Evolutionary conservation across 53 echinoderm and acorn worm genomes (phyloP), one percentile per base, ranked within the genome.

Genomic region (Antedon mediterranea): DNA sequence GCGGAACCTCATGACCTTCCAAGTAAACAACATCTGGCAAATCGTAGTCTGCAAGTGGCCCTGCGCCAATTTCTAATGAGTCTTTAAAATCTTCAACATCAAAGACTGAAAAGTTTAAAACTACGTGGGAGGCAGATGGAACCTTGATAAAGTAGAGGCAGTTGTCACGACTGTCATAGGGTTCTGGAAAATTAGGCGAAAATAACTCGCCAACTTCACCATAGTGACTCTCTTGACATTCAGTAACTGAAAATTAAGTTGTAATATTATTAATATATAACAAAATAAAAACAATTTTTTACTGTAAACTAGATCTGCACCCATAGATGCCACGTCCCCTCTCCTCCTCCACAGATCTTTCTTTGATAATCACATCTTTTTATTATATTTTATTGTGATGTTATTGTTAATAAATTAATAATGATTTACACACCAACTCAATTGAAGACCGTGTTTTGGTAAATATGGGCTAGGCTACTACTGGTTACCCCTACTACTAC

Each of bases 101-200:
- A 33, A 76, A 76, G 7, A 33, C 23, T 5, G 76, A 33, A n/a
- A 76, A 76, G 32, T 31, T 32, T 28, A 76, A 34, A 7, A 32
- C 32, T 0, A 76, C 13, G 15, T 32, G 28, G 13, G 32, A 34
- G 0, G 76, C 76, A n/a, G 33, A 9, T 27, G 76, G 76, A 13
- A 76, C 76, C 26, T 33, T 31, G 34, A 76, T 76, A 7, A 33
- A 6, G 34, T 76, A 76, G 26, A 33, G 34, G 34, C 76, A 76
- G 28, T 33, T 7, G n/a, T 76, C 76, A 31, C 76, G 32, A 28
- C 7, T 34, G 34, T 76, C 34, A 34, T 76, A 76, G 5, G 29
- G 26, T 33, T 76, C 34, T 4, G 76, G 76, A 76, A 76, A 76
- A 23, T 76, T 76, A 33, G 76, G 76, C 4, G 76, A 32, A 32